Evolutionary conservation across 2,888 invertebrate genomes (phyloP), one percentile per base, ranked within the genome.

Genomic region (Sipha maydis): DNA sequence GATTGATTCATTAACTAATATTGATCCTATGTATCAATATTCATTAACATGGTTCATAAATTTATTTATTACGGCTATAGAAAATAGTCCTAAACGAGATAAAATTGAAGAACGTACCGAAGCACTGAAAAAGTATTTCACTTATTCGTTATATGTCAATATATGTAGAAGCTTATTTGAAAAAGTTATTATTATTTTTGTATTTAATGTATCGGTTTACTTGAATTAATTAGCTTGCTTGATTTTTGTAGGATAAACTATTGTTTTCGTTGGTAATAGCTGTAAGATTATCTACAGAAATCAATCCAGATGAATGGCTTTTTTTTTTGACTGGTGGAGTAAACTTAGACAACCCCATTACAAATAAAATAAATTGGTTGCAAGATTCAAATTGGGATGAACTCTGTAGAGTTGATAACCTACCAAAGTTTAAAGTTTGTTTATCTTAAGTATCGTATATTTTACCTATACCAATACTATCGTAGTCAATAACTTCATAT

Each of bases 21-120:
- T 97, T 61, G 96, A 97, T 92, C 96, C 96, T 14, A 97, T 97
- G 96, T 97, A 97, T 92, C 97, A 97, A 92, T 97, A 96, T 92
- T 97, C 97, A 0, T 93, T 97, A 76, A 94, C 94, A 21, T 97
- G 97, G 97, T 97, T 97, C 92, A 96, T 97, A 90, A 95, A 95
- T 92, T 93, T 97, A 67, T 97, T 96, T 91, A 92, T 95, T 11
- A 93, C 94, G 90, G 96, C 96, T 21, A 96, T 97, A 89, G 95
- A 96, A 91, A 94, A 95, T 90, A 95, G 95, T 1, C 94, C 94
- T 91, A 95, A 95, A 91, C 95, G 95, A 31, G 95, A 95, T 92
- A 94, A 95, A 90, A 93, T 96, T 90, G 94, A 95, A 83, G 94
- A 94, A 90, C 93, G 96, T 90, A 92, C 96, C 82, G 93, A 93